Base-by-base conservation (phyloP, 2,797 vertebrate genomes). In the Aeoliscus strigatus region DNA sequence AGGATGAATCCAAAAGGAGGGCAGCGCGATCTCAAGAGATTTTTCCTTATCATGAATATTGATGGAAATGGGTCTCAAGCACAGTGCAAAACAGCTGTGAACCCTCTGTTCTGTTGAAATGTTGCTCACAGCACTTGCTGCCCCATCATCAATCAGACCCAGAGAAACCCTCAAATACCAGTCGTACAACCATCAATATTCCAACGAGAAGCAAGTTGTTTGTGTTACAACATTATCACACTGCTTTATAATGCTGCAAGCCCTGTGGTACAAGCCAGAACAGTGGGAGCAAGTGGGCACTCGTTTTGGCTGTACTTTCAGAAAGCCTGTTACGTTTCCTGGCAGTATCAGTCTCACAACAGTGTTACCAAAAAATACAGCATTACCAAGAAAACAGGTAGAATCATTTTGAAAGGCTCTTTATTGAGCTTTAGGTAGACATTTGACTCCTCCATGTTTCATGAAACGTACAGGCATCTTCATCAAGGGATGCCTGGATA, bases 21-120 rank as follows among this genome's bases (percentile, higher is more conserved):
- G 38, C 65, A 66, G 53, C 41, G 32, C 38, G 29, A 26, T 37
- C 51, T 66, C 53, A 11, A 3, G 51, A 75, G 73, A 34, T 45
- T 54, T 53, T 32, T 65, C 25, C 47, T 54, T 41, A 15, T 35
- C 57, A 69, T 79, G 60, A 81, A 79, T 72, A 69, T 68, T 78
- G 63, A 82, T 75, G 60, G 43, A 16, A 63, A 64, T 39, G n/a
- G 35, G 61, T 66, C 67, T 75, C 55, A 63, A 57, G 61, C 49
- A n/a, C 58, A 69, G 61, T 16, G 54, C 45, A 72, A 60, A 77
- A 75, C 65, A 81, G 61, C 54, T 27, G 52, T 75, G 74, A 72
- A 81, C 74, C 75, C 53, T 40, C 46, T 69, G 43, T 53, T 48
- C 42, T 23, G 55, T 30, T 67, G 13, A 66, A 72, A 79, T 55